Evolutionary conservation across 2,888 invertebrate species (phyloP), one percentile per base, ranked within the genome.

Genomic region (Spatulosminthurus flaviceps): DNA sequence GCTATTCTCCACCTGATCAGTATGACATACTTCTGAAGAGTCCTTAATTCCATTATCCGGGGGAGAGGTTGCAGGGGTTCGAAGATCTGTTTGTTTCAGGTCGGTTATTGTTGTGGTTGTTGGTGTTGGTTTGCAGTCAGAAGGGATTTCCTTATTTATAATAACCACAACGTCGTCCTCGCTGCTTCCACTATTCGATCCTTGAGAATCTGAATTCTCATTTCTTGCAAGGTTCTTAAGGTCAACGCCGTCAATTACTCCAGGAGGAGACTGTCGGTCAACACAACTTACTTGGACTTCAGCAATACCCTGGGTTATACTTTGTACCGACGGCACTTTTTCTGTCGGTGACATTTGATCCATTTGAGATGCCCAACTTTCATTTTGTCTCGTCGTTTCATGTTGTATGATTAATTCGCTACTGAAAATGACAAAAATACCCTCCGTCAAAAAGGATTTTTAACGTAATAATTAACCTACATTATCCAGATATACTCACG

Each of bases 281-380:
- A 11, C 51, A 16, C 16, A 51, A 51, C 7, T 51, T 13, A 51
- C 51, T 19, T 51, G 51, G n/a, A 51, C 51, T 51, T 51, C 51
- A 13, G 16, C 51, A 19, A 51, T 2, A 51, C 51, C 16, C 51
- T 51, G 51, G 16, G 51, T 51, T 51, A 51, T 51, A 2, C 9
- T n/a, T 51, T 51, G 51, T 19, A 51, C 51, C 51, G 77, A 29
- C 22, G 77, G 70, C 19, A 41, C 34, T 41, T 24, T 78, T 28
- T 72, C 78, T 21, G 78, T 78, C n/a, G 78, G 78, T n/a, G 78
- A 78, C 29, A 72, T 42, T 11, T 78, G 72, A 24, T 78, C 78
- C 78, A 78, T 78, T 43, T 78, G 72, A 11, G 28, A 34, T 24
- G 78, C 72, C 72, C 72, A 77, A 70, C 77, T 70, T 60, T 77